Base-by-base conservation (phyloP, 1,140 invertebrate genomes). In the Dendroctonus valens region DNA sequence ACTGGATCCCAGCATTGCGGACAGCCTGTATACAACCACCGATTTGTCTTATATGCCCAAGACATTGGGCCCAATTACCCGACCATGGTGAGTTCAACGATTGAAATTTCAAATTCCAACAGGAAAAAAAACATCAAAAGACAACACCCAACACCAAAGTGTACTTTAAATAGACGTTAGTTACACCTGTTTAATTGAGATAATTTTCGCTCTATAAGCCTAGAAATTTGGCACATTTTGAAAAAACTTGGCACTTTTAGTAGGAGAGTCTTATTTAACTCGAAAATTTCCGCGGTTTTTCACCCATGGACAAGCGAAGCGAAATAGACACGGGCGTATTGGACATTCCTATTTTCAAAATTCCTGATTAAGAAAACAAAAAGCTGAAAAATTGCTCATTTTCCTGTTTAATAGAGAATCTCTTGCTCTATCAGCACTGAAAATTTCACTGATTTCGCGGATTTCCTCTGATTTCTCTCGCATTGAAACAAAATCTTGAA, bases 11-110 rank as follows among this genome's bases (percentile, higher is more conserved):
- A 63, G 69, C 26, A 52, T 73, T 39, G 39, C 69, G 12, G 73
- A 73, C 5, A 59, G 65, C 44, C 37, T 73, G 46, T 73, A 73
- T 50, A 60, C 70, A 11, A 70, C 67, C 5, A 65, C 70, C 38
- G 70, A 65, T 68, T 59, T 68, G 49, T 62, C 69, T 46, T 59
- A 69, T 41, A 40, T 69, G 2, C 66, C n/a, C 70, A 12, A 75
- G 77, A 67, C 73, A 75, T 58, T 77, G 76, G 76, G 64, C 72
- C 8, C 57, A 71, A 59, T 49, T 72, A 38, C 53, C 75, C 7
- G 77, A 78, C 44, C 57, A 72, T 59, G 71, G 76, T 77, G 66
- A 72, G 74, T 71, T 26, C n/a, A 6, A 5, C 50, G 26, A 26
- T 26, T 7, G n/a, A 44, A 44, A 7, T 44, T 44, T 44, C n/a